These are phyloP conservation scores for Fopius arisanus DNA, from an alignment of 1,140 invertebrate genomes.

Conservation along the genomic window DNA sequence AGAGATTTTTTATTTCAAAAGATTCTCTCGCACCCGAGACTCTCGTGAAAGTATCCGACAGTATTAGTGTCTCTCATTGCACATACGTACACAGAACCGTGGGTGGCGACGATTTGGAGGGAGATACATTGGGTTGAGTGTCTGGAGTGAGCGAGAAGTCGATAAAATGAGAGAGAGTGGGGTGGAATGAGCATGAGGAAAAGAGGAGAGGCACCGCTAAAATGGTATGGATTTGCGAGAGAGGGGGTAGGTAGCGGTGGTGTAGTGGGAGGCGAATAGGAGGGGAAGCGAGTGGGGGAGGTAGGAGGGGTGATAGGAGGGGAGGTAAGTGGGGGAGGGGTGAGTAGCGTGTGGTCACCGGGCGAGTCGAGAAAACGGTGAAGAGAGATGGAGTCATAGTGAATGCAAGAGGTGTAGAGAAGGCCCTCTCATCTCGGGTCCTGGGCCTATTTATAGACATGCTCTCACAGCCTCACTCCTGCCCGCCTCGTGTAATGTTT, in stretches of 20 bases:
- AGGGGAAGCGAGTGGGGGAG: slow-evolving; percentile 19
- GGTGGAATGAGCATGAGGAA: background rate
- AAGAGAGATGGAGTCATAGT: slow-evolving; percentile 23
- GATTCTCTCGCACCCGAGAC: background rate
- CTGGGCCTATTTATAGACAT: slow-evolving; percentile 63
- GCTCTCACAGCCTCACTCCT: slow-evolving; percentile 63
- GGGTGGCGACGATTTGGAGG: slow-evolving; percentile 29
- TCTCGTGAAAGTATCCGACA: slow-evolving; percentile 2
- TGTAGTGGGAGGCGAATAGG: background rate
- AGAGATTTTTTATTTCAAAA: background rate
- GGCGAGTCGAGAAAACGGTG: background rate
- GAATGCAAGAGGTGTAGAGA: slow-evolving; percentile 51
- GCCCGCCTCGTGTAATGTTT: slow-evolving; percentile 52
- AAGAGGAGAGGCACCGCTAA: slow-evolving; percentile 15
- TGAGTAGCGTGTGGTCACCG: background rate
- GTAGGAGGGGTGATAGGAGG: background rate
- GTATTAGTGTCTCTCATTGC: slow-evolving; percentile 7
- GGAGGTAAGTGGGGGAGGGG: background rate
- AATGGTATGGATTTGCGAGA: slow-evolving; percentile 7
- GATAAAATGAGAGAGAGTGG: slow-evolving; percentile 5
- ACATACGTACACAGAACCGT: slow-evolving; percentile 19
- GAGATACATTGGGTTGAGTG: slow-evolving; percentile 19
- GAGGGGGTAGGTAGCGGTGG: slow-evolving; percentile 15
- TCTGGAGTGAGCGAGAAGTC: slow-evolving; percentile 28
- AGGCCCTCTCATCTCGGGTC: slow-evolving; percentile 55